Evolutionary conservation across 2,113 vertebrate genomes (phyloP), one percentile per base, ranked within the genome.

Genomic region (Lonchura striata): DNA sequence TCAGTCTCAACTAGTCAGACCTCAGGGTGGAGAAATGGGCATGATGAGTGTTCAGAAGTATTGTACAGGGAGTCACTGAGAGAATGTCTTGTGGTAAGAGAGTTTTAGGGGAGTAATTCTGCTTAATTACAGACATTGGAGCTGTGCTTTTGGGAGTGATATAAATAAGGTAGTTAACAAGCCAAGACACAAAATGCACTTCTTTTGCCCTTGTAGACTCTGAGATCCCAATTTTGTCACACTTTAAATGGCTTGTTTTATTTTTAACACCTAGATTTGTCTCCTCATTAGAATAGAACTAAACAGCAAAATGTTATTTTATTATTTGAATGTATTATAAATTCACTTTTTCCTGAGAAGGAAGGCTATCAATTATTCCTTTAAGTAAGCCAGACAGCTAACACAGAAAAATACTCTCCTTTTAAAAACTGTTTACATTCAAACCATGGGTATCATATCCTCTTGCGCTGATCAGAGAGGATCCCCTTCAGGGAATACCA

Each of bases 21-120:
- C 87, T 94, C 70, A 71, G 84, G 82, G 76, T 92, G 92, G 80
- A 94, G 90, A 94, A 96, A 81, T 33, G 65, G 88, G 91, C 52
- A 61, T 56, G 83, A 80, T 92, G 81, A 94, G 80, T 56, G 72
- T 86, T 96, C 76, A 93, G 90, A 96, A 96, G 76, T 92, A 95
- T 35, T 92, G 88, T 56, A 86, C 71, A 78, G 71, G 77, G 92
- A 93, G 82, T 90, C 85, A 83, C 41, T 83, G 92, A 95, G 72
- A 66, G 35, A 93, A 94, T 39, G 60, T 86, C 90, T 97, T 93
- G 72, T 57, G 85, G 74, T 65, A 82, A 90, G 84, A 93, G 50
- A 84, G 91, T 93, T 96, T 82, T 76, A 86, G 75, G 49, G 80
- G 83, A 93, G 56, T 94, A 82, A 89, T 90, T 94, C 82, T 83